Conservation (phyloP, 2,888 invertebrate species). For the Nomada hirtipes region DNA sequence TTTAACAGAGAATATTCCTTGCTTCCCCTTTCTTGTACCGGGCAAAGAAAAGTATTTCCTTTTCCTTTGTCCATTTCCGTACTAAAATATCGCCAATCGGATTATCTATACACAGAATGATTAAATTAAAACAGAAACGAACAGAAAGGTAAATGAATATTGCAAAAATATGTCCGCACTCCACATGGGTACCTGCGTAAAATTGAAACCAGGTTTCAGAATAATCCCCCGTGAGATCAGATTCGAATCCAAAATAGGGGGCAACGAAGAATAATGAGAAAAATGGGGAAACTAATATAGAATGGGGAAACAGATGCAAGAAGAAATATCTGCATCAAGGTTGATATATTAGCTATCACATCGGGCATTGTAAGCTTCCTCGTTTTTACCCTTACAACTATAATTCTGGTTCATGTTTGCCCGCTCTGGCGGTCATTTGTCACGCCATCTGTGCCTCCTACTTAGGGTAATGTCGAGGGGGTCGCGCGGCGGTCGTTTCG, state of each 20-base stretch:
- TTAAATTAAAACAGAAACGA: no score
- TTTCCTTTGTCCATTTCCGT: background rate
- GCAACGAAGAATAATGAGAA: no score
- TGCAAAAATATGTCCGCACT: no score
- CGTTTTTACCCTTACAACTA: conserved; percentile 49
- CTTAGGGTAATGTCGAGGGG: conserved; percentile 44
- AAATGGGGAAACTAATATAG: no score
- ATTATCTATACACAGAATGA: no score
- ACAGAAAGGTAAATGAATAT: no score
- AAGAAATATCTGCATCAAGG: conserved; percentile 29
- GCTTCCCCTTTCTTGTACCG: background rate
- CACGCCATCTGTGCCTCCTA: conserved; percentile 49
- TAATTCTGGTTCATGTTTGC: background rate
- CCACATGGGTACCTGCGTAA: no score
- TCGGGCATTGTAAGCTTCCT: conserved; percentile 40
- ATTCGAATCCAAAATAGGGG: no score
- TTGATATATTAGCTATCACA: conserved; percentile 54
- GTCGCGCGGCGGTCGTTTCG: conserved; percentile 6
- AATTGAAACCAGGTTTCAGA: no score
- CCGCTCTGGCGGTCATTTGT: conserved; percentile 47
- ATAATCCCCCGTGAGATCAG: background rate
- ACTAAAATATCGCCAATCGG: no score
- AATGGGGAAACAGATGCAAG: background rate
- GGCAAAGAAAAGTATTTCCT: background rate
- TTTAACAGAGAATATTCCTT: background rate